phyloP scores from a whole-genome alignment of 1,140 invertebrate genomes.

The Teleogryllus occipitalis region DNA sequence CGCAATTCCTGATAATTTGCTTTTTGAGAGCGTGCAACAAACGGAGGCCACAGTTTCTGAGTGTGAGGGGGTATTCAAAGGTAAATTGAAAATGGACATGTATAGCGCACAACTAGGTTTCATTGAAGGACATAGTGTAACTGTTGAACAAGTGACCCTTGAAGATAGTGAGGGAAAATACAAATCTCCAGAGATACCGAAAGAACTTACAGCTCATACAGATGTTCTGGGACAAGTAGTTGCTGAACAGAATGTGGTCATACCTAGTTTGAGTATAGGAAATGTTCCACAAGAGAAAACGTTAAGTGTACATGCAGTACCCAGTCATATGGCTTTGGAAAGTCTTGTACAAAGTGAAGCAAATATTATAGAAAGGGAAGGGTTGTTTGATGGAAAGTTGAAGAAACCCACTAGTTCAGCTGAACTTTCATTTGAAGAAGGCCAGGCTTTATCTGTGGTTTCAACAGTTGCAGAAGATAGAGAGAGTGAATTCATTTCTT shows the following conservation, averaged over 20 bases:
- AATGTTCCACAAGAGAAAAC: slow-evolving; percentile 29
- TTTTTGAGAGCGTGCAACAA: slow-evolving; percentile 25
- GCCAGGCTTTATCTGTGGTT: slow-evolving; percentile 39
- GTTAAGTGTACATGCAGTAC: slow-evolving; percentile 23
- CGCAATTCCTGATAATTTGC: slow-evolving; percentile 32
- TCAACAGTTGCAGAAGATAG: slow-evolving; percentile 40
- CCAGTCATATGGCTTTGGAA: slow-evolving; percentile 30
- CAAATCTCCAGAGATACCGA: slow-evolving; percentile 16
- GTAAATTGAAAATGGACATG: slow-evolving; percentile 22
- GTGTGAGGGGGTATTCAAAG: slow-evolving; percentile 26
- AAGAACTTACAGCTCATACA: slow-evolving; percentile 24
- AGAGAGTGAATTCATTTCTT: slow-evolving; percentile 23
- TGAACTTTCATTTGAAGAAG: slow-evolving; percentile 36
- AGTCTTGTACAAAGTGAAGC: slow-evolving; percentile 30
- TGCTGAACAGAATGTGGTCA: slow-evolving; percentile 31
- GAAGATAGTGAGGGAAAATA: slow-evolving; percentile 28
- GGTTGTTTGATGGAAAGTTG: slow-evolving; percentile 17
- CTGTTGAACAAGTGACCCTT: slow-evolving; percentile 29
- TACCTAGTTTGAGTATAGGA: slow-evolving; percentile 29
- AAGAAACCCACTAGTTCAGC: slow-evolving; percentile 27
- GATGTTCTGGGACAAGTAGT: slow-evolving; percentile 33
- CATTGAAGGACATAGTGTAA: slow-evolving; percentile 28
- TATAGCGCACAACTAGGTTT: slow-evolving; percentile 27
- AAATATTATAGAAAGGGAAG: slow-evolving; percentile 25
- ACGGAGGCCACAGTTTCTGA: slow-evolving; percentile 27